Percentiles rank a stretch among this genome's conserved stretches.
Conservation (phyloP, 2,797 vertebrate genomes). For the Lutjanus campechanus region DNA sequence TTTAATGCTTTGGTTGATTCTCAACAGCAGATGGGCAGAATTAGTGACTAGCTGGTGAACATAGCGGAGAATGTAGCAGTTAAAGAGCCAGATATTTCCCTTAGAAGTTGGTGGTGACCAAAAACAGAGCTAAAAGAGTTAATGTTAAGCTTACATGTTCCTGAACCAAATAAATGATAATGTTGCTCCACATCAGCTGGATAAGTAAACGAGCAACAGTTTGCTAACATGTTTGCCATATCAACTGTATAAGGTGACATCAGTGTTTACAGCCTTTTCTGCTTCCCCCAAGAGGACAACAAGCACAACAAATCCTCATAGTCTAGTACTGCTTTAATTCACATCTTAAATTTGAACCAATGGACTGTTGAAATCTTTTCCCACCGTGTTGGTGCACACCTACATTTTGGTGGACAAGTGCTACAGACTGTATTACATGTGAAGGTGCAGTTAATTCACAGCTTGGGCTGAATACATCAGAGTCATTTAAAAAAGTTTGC, state of each 20-base stretch:
- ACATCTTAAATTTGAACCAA: neutral
- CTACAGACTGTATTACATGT: neutral
- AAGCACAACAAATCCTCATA: neutral
- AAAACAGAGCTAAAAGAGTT: too few species aligned
- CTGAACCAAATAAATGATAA: neutral
- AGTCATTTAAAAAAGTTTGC: slow-evolving; percentile 1
- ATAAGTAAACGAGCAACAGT: neutral
- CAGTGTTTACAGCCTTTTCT: neutral
- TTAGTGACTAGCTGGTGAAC: too few species aligned
- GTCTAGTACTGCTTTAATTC: neutral
- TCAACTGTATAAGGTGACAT: neutral
- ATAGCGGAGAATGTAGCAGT: neutral
- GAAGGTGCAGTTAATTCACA: neutral
- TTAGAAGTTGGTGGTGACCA: too few species aligned
- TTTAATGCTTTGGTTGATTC: neutral
- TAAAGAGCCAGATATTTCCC: too few species aligned
- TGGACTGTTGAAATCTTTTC: too few species aligned
- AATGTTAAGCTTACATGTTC: too few species aligned
- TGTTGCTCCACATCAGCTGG: neutral
- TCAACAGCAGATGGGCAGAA: neutral
- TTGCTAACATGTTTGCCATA: neutral
- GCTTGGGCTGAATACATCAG: neutral
- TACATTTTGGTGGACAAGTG: too few species aligned
- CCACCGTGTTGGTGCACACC: neutral
- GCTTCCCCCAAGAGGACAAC: too few species aligned